Percentiles rank a stretch among this genome's conserved stretches.
phyloP scores from a whole-genome alignment of 2,113 vertebrate genomes.

The Pelobates fuscus region DNA sequence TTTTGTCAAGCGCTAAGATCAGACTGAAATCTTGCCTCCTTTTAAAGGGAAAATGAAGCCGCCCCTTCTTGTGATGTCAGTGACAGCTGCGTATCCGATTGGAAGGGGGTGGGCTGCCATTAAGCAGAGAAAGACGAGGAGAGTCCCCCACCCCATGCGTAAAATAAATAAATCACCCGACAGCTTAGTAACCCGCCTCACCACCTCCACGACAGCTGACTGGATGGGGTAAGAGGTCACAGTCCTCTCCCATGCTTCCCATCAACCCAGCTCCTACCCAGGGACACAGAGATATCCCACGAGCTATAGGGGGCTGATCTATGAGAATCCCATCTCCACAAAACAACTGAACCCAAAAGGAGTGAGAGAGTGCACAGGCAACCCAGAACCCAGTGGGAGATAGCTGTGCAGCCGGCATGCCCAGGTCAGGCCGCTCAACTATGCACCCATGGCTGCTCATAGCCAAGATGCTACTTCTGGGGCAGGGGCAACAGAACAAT shows the following conservation, averaged over 20 bases:
- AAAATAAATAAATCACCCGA: too few species aligned
- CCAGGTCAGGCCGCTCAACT: conserved; percentile 32
- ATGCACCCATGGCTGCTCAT: conserved; percentile 57
- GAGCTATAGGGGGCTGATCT: conserved; percentile 43
- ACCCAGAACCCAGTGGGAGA: neutral
- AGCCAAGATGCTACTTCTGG: conserved; percentile 52
- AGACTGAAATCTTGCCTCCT: too few species aligned
- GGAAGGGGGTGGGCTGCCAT: too few species aligned
- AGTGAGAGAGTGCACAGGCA: conserved; percentile 3
- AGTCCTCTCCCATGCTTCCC: conserved; percentile 19
- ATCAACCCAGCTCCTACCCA: conserved; percentile 31
- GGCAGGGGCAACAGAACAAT: conserved; percentile 60
- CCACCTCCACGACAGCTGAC: neutral
- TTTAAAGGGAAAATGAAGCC: too few species aligned
- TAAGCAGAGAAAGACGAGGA: too few species aligned
- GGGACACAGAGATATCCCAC: conserved; percentile 47
- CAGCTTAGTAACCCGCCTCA: too few species aligned
- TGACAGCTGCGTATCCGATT: too few species aligned
- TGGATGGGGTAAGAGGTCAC: conserved; percentile 11
- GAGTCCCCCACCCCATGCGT: too few species aligned
- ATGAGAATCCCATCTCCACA: conserved; percentile 29
- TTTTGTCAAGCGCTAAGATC: too few species aligned
- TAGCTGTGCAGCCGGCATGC: conserved; percentile 36
- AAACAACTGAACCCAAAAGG: conserved; percentile 33
- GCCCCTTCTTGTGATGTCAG: too few species aligned